Conservation (phyloP, 2,888 invertebrate genomes). For the Alsophila aescularia region DNA sequence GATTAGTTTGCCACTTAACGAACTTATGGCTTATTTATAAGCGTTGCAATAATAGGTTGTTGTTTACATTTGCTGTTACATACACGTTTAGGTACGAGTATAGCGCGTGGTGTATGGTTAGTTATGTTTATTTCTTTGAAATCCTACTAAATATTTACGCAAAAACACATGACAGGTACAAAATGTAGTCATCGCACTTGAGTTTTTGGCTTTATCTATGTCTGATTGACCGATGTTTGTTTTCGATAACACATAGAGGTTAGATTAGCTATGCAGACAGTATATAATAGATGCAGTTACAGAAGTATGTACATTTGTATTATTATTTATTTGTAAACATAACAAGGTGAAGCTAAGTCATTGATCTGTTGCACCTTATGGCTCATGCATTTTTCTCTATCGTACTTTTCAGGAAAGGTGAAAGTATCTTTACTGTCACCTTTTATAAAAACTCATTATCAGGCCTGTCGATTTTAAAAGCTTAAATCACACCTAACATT, state of each 20-base stretch:
- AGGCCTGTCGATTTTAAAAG: neutral
- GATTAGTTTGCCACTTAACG: neutral
- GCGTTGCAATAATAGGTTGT: slow-evolving; percentile 43
- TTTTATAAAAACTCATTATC: too few species aligned
- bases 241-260: slow-evolving; percentile 32
- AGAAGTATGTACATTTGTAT: neutral
- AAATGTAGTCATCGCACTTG: slow-evolving; percentile 26
- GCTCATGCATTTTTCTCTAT: neutral
- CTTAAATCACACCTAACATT: neutral
- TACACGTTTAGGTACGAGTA: too few species aligned
- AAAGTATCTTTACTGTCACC: neutral
- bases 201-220: slow-evolving; percentile 28
- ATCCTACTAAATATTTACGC: too few species aligned
- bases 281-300: too few species aligned
- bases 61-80: slow-evolving; percentile 27
- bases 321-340: neutral
- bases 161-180: too few species aligned
- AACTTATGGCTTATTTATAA: slow-evolving; percentile 39
- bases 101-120: too few species aligned
- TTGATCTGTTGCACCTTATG: neutral
- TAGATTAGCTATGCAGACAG: slow-evolving; percentile 9
- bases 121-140: too few species aligned
- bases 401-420: neutral
- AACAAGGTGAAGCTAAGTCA: neutral
- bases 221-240: slow-evolving; percentile 30